Evolutionary conservation across 1,140 invertebrate species (phyloP).

Genomic region (Drosophila repleta): DNA sequence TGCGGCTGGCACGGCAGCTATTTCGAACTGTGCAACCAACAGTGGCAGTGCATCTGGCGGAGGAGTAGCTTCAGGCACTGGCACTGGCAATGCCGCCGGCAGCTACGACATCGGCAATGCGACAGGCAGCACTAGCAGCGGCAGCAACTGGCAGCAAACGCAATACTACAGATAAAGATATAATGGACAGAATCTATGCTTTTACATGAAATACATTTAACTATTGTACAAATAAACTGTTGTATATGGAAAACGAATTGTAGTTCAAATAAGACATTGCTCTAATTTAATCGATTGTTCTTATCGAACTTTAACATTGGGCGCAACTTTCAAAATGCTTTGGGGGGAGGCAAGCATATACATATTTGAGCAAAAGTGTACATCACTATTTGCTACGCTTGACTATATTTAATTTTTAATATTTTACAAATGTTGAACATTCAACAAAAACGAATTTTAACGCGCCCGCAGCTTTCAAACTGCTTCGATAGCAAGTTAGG

Average conservation of each 20-base stretch:
- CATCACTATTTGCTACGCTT: no score
- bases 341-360: no score
- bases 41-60: constrained; percentile 20
- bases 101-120: constrained; percentile 39
- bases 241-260: constrained; percentile 41
- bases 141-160: constrained; percentile 59
- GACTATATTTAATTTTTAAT: no score
- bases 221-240: constrained; percentile 50
- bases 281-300: no score
- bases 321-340: no score
- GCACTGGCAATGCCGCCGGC: constrained; percentile 22
- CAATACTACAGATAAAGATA: constrained; percentile 61
- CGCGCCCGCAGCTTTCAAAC: background rate
- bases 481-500: background rate
- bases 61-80: constrained; percentile 10
- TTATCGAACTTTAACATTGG: background rate
- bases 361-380: no score
- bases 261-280: constrained; percentile 7
- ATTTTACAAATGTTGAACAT: background rate
- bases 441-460: no score
- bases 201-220: constrained; percentile 33
- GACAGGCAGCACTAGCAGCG: constrained; percentile 29
- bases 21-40: constrained; percentile 14
- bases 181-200: constrained; percentile 15
- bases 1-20: constrained; percentile 1